Evolutionary conservation across 2,113 vertebrate genomes (phyloP), one percentile per base, ranked within the genome.

Genomic region (Chascanopsetta lugubris): DNA sequence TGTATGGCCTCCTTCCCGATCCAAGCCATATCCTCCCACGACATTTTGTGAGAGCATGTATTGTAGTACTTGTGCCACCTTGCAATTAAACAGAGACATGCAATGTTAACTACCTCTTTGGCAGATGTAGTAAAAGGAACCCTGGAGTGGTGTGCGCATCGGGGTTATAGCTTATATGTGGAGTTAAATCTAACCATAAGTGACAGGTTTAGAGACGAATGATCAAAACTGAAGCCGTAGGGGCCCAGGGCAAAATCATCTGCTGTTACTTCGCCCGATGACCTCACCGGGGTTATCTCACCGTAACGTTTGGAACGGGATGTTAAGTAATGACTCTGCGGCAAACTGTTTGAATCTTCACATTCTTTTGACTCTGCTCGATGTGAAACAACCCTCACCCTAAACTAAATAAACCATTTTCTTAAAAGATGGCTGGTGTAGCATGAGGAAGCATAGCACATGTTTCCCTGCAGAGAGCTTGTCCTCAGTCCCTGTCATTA

Each of bases 401-500:
- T 47, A 10, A 47, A 40, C 20, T 43, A 8, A 43, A 43, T 22
- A 3, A 30, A 57, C 1, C 15, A 36, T 21, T 21, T 3, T 53
- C 18, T 22, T 1, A 15, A 17, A 15, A 10, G 18, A 15, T 42
- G 12, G 8, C 22, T 26, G 9, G 25, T 24, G 17, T 8, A 5
- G 5, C 34, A 26, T 12, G 1, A 56, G 12, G 43, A n/a, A 40
- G 47, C 38, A 20, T 20, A 61, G n/a, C 32, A 55, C 34, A 56
- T 32, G 47, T 22, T 48, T 40, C 47, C 32, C 34, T 36, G 6
- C 25, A 10, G 21, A 54, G 27, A 20, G 9, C 42, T 20, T 43
- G 10, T 42, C 24, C 27, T 47, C 12, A 6, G 38, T 22, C 38
- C 22, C 22, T 65, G 63, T 57, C 45, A 22, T 64, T 38, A 72